These are phyloP conservation scores for Catamblyrhynchus diadema DNA, from an alignment of 2,797 vertebrate species.

Conservation along the genomic window DNA sequence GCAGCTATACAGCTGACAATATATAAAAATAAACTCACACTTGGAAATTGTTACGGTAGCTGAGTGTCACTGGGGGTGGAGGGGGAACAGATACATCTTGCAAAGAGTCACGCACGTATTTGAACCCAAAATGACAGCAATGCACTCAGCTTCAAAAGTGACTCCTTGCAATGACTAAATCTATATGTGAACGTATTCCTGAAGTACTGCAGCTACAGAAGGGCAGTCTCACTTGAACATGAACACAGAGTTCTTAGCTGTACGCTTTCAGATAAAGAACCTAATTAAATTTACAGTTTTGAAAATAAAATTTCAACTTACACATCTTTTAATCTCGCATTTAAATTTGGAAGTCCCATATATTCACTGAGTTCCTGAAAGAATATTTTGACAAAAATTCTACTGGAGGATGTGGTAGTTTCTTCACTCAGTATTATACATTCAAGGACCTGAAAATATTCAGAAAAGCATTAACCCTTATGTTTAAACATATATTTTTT, in stretches of 20 bases:
- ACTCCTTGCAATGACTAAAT: not conserved
- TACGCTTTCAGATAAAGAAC: not conserved
- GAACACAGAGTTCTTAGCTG: not conserved
- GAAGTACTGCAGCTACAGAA: not conserved
- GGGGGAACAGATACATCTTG: not conserved
- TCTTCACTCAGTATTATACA: conserved; percentile 94
- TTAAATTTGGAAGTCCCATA: conserved; percentile 95
- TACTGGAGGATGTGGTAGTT: conserved; percentile 95
- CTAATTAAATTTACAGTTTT: not conserved
- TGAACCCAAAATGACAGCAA: not conserved
- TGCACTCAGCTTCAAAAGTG: not conserved
- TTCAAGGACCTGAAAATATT: conserved; percentile 87
- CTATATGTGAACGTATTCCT: not conserved
- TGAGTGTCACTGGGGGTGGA: not conserved
- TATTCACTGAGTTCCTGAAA: conserved; percentile 99
- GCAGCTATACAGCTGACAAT: not conserved
- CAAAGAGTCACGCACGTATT: not conserved
- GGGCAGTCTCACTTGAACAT: not conserved
- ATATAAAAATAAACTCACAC: not conserved
- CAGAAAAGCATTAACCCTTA: not conserved
- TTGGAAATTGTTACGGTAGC: not conserved
- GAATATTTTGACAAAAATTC: conserved; percentile 99
- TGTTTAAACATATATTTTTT: not conserved
- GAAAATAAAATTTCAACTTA: conserved; percentile 71
- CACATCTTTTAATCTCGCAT: conserved; percentile 92